Evolutionary conservation across 2,797 vertebrate genomes (phyloP).

Genomic region (Danio albolineatus): DNA sequence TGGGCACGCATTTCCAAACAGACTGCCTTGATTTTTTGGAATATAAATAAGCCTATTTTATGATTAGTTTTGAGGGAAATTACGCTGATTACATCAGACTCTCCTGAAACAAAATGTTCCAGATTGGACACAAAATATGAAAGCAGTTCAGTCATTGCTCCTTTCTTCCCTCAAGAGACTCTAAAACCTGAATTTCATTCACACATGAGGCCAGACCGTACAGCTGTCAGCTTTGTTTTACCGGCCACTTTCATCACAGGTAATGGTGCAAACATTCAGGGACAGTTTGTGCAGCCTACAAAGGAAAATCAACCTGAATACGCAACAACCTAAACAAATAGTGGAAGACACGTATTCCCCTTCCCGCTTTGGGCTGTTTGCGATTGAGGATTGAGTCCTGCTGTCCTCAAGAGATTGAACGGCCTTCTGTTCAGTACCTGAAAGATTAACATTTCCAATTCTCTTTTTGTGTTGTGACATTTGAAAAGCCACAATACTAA

Average conservation of each 20-base stretch:
- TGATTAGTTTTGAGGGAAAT: too few species aligned
- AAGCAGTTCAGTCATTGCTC: background rate
- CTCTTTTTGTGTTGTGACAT: conserved; percentile 18
- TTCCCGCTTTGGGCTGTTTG: conserved; percentile 13
- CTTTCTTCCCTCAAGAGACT: background rate
- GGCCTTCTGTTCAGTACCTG: background rate
- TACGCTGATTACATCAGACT: too few species aligned
- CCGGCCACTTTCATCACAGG: conserved; percentile 8
- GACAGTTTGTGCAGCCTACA: conserved; percentile 3
- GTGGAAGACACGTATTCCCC: background rate
- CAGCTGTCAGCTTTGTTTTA: conserved; percentile 9
- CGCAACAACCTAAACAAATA: conserved; percentile 8
- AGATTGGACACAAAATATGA: background rate
- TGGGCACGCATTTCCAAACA: too few species aligned
- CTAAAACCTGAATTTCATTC: conserved; percentile 9
- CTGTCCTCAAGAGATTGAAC: conserved; percentile 15
- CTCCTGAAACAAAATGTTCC: background rate
- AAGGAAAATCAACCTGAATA: conserved; percentile 9
- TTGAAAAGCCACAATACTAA: conserved; percentile 21
- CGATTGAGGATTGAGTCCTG: background rate
- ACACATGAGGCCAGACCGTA: background rate
- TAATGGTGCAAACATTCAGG: conserved; percentile 20
- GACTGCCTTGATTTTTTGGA: too few species aligned
- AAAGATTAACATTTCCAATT: conserved; percentile 17
- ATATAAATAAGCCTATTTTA: too few species aligned